These are phyloP conservation scores for Erebia epiphron DNA, from an alignment of 2,888 invertebrate species.

Conservation along the genomic window DNA sequence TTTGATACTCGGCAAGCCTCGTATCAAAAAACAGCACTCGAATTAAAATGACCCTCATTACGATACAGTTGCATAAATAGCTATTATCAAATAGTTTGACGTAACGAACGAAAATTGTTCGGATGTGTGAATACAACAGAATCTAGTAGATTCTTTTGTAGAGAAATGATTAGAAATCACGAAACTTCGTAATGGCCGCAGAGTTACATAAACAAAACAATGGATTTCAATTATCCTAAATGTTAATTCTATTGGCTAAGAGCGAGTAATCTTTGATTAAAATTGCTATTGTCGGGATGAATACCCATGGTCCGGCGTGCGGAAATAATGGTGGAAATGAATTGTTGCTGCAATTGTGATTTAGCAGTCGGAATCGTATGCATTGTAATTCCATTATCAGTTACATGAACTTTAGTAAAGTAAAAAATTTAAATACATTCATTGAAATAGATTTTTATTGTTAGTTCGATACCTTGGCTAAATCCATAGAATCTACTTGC, in stretches of 20 bases:
- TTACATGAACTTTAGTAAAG: neutral
- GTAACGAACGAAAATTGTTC: constrained; percentile 1
- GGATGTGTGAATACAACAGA: constrained; percentile 9
- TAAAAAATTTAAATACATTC: constrained; percentile 3
- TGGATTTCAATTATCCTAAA: constrained; percentile 47
- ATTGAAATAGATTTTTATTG: neutral
- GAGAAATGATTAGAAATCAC: constrained; percentile 33
- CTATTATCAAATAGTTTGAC: no score
- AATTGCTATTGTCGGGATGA: constrained; percentile 63
- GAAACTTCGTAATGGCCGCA: constrained; percentile 25
- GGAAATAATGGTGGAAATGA: constrained; percentile 78
- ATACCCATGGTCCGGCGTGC: constrained; percentile 73
- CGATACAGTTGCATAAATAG: no score
- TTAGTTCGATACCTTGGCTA: neutral
- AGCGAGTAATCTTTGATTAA: constrained; percentile 69
- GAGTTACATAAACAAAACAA: constrained; percentile 44
- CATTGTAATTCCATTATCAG: constrained; percentile 14
- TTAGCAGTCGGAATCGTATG: constrained; percentile 21
- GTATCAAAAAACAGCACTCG: no score
- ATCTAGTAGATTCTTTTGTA: constrained; percentile 28
- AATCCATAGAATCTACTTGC: neutral
- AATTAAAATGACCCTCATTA: no score
- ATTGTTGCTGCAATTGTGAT: constrained; percentile 43
- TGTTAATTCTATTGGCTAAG: constrained; percentile 55
- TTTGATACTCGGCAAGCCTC: no score